Evolutionary conservation across 2,113 vertebrate species (phyloP).

Genomic region (Sakesphorus luctuosus): DNA sequence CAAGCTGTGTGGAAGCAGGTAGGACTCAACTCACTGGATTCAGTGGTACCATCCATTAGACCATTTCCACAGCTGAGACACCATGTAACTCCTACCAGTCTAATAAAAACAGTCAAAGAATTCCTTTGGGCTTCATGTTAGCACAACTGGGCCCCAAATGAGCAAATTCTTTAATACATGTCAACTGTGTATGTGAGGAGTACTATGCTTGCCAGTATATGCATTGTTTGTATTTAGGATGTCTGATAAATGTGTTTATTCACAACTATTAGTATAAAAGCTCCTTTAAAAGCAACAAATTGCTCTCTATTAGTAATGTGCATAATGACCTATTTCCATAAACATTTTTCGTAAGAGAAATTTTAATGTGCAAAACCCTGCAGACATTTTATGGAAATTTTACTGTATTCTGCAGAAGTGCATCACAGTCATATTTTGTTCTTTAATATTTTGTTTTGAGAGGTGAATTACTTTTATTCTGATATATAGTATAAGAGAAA

Average conservation of each 20-base stretch:
- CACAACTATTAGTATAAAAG: conserved; percentile 70
- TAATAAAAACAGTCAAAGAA: neutral
- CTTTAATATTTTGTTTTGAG: conserved; percentile 70
- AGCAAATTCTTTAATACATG: neutral
- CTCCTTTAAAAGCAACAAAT: conserved; percentile 76
- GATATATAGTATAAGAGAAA: conserved; percentile 53
- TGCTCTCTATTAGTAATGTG: conserved; percentile 68
- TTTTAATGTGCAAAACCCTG: conserved; percentile 75
- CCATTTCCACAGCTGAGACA: neutral
- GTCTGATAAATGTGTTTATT: conserved; percentile 70
- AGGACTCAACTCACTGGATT: rapidly evolving
- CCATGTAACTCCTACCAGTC: neutral
- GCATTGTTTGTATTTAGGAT: conserved; percentile 65
- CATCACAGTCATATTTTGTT: conserved; percentile 59
- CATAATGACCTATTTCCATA: conserved; percentile 78
- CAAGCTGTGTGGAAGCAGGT: neutral
- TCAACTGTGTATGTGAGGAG: neutral
- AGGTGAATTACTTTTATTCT: conserved; percentile 65
- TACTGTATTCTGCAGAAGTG: conserved; percentile 45
- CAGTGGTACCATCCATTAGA: neutral
- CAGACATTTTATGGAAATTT: conserved; percentile 78
- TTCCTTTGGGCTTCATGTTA: neutral
- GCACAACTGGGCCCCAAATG: neutral
- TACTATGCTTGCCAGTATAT: neutral
- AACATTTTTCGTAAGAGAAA: conserved; percentile 71